A percentile compares a stretch with the other conserved stretches of the same genome.
Evolutionary conservation across 2,113 vertebrate genomes (phyloP).

Genomic region (Bufo bufo): DNA sequence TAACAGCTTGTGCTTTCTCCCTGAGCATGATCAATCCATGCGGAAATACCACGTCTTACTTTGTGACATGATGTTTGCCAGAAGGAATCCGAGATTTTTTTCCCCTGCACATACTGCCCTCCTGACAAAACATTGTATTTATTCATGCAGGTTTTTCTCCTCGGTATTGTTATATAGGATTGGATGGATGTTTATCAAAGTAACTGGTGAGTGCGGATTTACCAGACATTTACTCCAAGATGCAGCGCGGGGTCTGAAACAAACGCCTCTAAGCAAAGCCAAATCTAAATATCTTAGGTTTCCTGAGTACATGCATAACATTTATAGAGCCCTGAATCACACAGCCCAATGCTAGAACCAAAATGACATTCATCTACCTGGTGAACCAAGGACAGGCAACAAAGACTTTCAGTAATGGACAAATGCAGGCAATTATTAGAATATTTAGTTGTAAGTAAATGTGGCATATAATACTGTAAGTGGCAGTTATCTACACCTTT

Average conservation of each 20-base stretch:
- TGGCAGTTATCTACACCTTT: not conserved
- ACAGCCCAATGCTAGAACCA: not conserved
- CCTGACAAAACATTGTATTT: constrained; percentile 15
- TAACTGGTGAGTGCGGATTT: constrained; percentile 33
- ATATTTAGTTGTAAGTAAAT: not conserved
- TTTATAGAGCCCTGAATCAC: not conserved
- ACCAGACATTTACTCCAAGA: not conserved
- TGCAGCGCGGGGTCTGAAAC: not conserved
- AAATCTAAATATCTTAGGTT: not conserved
- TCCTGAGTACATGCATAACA: not conserved
- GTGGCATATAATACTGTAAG: not conserved
- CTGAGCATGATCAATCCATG: not conserved
- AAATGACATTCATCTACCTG: not conserved
- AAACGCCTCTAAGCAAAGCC: not conserved
- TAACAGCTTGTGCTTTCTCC: constrained; percentile 21
- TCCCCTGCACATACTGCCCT: not conserved
- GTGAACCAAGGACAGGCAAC: not conserved
- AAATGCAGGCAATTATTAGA: not conserved
- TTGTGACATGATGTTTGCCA: constrained; percentile 61
- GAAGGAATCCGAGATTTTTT: constrained; percentile 55
- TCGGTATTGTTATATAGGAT: not conserved
- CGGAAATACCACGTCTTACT: constrained; percentile 46
- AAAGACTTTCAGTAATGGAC: not conserved
- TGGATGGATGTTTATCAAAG: constrained; percentile 22
- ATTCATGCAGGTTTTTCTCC: not conserved